Base-by-base conservation (phyloP, 2,888 invertebrate genomes). In the Biston stratarius region DNA sequence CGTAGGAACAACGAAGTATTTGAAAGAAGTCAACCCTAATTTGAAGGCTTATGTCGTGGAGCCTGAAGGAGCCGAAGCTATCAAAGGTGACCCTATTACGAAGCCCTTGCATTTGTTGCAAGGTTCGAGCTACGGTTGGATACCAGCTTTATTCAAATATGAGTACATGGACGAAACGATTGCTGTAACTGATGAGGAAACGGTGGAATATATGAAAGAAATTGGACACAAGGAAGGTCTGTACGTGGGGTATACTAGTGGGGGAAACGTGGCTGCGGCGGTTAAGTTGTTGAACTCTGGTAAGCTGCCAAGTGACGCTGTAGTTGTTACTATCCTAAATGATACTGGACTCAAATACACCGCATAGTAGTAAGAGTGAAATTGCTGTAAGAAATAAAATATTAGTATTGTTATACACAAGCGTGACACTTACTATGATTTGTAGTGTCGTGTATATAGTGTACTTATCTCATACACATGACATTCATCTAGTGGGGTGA, bases 201-300 rank as follows among this genome's bases (percentile, higher is more conserved):
- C 87, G 1, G 75, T 85, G 24, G 75, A 83, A 44, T 93, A 90
- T 69, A 88, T 84, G 81, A 76, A 85, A 10, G 77, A 90, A 58
- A 79, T 93, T 12, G 93, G 93, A 10, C 81, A 85, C 64, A 90
- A 90, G 72, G 93, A 93, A 71, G 93, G 93, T 34, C 67, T 93
- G 65, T 93, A 85, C 71, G 90, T 92, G 47, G 93, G 93, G 6
- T 93, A 91, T 71, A 92, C 93, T 5, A 92, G 92, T 64, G 93
- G 87, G 0, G 93, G 91, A 1, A 93, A 93, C 64, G 87, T 92
- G 7, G 92, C 92, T 6, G 93, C 91, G 0, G 92, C 92, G 0
- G 88, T 91, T 5, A 86, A 89, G 59, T 80, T 93, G 36, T 70
- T 93, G 64, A 76, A 88, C 49, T 91, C 92, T 1, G 93, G 93